phyloP scores from a whole-genome alignment of 1,140 invertebrate species.

The Cryptotermes secundus region DNA sequence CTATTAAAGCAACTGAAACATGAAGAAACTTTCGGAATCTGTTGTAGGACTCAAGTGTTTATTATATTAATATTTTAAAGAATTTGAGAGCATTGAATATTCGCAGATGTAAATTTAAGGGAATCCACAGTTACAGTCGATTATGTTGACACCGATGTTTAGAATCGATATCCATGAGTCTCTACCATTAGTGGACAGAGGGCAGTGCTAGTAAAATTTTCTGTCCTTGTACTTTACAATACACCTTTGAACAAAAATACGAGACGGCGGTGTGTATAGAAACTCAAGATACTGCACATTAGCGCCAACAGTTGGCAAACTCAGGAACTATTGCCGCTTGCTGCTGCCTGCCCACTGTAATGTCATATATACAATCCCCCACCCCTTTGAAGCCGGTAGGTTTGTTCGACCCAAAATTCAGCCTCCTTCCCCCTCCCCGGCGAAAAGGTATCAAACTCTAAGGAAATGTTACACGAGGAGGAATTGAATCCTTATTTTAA shows the following conservation, averaged over 20 bases:
- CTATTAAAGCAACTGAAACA: too few relatives aligned
- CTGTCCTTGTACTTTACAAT: not conserved
- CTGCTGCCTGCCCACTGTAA: not conserved
- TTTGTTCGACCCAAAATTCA: not conserved
- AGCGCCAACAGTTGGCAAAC: slow-evolving; percentile 17
- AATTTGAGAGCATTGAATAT: not conserved
- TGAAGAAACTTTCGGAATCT: too few relatives aligned
- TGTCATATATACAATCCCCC: not conserved
- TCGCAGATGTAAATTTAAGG: not conserved
- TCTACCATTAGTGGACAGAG: slow-evolving; percentile 1
- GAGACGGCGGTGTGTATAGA: not conserved
- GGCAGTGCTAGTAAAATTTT: not conserved
- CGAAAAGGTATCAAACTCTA: not conserved
- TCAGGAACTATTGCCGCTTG: slow-evolving; percentile 5
- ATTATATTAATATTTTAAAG: too few relatives aligned
- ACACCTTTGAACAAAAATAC: not conserved
- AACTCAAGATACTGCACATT: slow-evolving; percentile 13
- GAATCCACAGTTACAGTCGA: not conserved
- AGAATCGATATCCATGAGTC: not conserved
- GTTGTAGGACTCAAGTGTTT: too few relatives aligned
- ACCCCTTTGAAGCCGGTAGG: not conserved
- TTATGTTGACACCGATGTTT: not conserved
- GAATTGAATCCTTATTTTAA: not conserved
- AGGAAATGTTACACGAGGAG: slow-evolving; percentile 1
- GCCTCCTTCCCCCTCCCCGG: not conserved